phyloP scores from a whole-genome alignment of 2,888 invertebrate genomes.

The Mamestra brassicae region DNA sequence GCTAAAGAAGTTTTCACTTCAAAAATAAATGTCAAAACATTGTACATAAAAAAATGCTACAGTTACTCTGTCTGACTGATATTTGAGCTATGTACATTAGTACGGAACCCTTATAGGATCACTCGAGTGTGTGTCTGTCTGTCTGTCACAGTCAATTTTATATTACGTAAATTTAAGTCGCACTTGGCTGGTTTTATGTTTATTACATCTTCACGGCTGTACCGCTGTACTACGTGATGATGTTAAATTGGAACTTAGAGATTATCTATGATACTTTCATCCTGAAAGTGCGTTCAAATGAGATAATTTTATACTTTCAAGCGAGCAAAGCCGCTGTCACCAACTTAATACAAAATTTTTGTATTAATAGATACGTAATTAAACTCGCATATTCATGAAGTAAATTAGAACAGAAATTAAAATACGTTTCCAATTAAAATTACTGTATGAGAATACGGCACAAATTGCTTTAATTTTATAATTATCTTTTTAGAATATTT shows the following conservation, averaged over 20 bases:
- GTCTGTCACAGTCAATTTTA: no score
- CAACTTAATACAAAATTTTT: neutral
- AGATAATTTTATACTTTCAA: neutral
- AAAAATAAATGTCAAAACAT: no score
- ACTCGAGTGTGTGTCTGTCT: no score
- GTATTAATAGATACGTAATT: neutral
- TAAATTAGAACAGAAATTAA: slow-evolving; percentile 5
- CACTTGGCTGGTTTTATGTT: no score
- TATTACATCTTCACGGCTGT: no score
- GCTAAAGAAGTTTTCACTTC: no score
- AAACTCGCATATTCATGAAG: neutral
- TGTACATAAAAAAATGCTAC: no score
- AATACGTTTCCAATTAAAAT: neutral
- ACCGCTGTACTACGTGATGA: no score
- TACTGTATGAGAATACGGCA: neutral
- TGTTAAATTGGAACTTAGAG: neutral
- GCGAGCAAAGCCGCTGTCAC: neutral
- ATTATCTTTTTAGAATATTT: neutral
- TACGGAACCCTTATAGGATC: no score
- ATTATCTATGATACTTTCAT: neutral
- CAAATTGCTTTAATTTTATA: neutral
- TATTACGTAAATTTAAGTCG: no score
- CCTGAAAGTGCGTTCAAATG: neutral
- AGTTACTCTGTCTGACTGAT: no score
- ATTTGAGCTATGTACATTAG: no score